phyloP scores from a whole-genome alignment of 2,113 vertebrate species.

The Hippocampus barbouri region DNA sequence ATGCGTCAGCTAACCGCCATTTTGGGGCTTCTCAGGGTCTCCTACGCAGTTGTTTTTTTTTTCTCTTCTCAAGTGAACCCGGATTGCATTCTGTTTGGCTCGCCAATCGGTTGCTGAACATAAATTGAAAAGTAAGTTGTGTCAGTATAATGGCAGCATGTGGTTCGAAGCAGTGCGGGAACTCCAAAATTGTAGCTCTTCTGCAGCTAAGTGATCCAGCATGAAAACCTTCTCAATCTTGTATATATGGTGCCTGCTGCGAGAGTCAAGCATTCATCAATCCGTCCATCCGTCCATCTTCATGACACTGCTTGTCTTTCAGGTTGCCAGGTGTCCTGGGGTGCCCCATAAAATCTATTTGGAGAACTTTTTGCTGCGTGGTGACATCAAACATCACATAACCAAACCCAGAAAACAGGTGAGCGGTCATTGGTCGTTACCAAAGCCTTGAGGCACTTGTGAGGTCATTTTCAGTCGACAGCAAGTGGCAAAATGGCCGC shows the following conservation, averaged over 20 bases:
- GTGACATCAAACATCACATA: too few species aligned
- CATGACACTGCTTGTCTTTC: background rate
- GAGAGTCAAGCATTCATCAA: background rate
- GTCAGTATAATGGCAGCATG: background rate
- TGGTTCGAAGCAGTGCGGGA: background rate
- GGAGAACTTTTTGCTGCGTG: too few species aligned
- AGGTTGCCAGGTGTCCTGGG: background rate
- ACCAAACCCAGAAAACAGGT: too few species aligned
- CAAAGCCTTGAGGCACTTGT: too few species aligned
- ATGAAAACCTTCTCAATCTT: background rate
- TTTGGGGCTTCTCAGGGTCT: background rate
- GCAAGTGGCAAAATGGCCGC: too few species aligned
- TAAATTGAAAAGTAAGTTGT: background rate
- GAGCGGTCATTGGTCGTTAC: too few species aligned
- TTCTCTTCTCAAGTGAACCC: background rate
- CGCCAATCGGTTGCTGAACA: background rate
- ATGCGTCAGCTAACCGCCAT: constrained; percentile 1
- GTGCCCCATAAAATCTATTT: background rate
- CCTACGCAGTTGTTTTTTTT: background rate
- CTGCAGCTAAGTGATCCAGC: background rate
- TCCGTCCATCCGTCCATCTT: background rate
- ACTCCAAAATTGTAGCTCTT: background rate
- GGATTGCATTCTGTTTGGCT: background rate
- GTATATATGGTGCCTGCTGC: background rate
- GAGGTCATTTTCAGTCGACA: too few species aligned